A percentile compares a stretch with the other conserved stretches of the same genome.
phyloP scores from a whole-genome alignment of 1,140 invertebrate genomes.

The Maconellicoccus hirsutus region DNA sequence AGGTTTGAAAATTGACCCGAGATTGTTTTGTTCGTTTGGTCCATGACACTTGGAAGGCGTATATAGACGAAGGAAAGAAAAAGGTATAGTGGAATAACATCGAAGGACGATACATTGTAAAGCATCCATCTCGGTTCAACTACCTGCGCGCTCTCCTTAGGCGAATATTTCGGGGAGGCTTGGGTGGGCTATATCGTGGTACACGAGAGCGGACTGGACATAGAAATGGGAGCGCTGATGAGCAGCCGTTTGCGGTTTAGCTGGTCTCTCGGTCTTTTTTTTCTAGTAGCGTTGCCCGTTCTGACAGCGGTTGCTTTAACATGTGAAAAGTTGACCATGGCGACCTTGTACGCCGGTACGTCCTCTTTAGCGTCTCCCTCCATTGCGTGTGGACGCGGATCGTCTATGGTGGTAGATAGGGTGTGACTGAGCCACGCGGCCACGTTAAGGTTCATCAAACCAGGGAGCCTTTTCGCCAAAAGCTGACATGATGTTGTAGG shows the following conservation, averaged over 20 bases:
- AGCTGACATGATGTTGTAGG: too few species aligned
- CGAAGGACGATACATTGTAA: conserved; percentile 7
- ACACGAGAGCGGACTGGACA: not conserved
- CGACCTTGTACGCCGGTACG: conserved; percentile 1
- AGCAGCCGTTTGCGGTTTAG: not conserved
- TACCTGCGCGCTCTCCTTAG: not conserved
- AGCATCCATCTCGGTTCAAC: not conserved
- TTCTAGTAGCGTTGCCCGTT: not conserved
- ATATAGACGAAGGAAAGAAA: too few species aligned
- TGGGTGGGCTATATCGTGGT: not conserved
- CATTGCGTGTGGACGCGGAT: not conserved
- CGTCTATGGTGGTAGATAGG: not conserved
- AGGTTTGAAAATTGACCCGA: too few species aligned
- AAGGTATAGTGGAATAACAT: not conserved
- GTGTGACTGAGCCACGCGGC: not conserved
- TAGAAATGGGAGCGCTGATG: not conserved
- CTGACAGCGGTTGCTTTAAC: conserved; percentile 2
- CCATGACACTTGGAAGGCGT: too few species aligned
- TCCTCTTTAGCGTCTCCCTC: not conserved
- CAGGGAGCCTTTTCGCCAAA: too few species aligned
- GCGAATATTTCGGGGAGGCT: not conserved
- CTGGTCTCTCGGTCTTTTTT: not conserved
- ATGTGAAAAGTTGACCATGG: conserved; percentile 7
- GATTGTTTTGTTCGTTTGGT: too few species aligned
- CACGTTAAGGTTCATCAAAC: too few species aligned